Evolutionary conservation across 2,113 vertebrate species (phyloP).

Genomic region (Poeciliopsis turrubarensis): DNA sequence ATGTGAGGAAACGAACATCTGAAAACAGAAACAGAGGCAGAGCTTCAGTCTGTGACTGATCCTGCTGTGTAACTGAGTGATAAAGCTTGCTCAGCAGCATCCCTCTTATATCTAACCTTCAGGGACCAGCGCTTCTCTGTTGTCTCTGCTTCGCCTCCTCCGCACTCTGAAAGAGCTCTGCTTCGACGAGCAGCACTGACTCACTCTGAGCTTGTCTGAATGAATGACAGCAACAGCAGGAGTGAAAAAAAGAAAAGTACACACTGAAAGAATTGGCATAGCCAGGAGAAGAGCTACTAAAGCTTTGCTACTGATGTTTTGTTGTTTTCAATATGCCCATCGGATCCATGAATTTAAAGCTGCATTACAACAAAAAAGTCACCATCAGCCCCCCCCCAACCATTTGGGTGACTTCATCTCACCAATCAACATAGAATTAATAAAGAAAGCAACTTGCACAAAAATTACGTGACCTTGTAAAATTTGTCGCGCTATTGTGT

Average conservation of each 20-base stretch:
- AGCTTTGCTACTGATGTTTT: neutral
- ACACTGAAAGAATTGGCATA: constrained; percentile 10
- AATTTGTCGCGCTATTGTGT: neutral
- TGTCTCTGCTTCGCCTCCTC: constrained; percentile 61
- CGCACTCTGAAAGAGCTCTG: constrained; percentile 23
- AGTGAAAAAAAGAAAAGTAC: constrained; percentile 3
- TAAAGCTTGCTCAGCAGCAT: constrained; percentile 74
- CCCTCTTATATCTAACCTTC: constrained; percentile 63
- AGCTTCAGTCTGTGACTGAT: constrained; percentile 52
- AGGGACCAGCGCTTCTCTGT: constrained; percentile 55
- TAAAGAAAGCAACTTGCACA: constrained; percentile 13
- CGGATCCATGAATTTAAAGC: constrained; percentile 31
- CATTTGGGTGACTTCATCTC: constrained; percentile 43
- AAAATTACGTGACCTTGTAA: constrained; percentile 25
- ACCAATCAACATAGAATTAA: constrained; percentile 34
- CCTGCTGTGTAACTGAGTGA: constrained; percentile 61
- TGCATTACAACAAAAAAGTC: constrained; percentile 43
- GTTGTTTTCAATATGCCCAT: neutral
- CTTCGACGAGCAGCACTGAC: constrained; percentile 42
- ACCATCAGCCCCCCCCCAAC: neutral
- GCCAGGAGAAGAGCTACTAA: neutral
- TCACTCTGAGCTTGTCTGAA: constrained; percentile 43
- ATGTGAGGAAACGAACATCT: constrained; percentile 5
- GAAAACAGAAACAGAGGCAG: constrained; percentile 14
- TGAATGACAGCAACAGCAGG: constrained; percentile 43